Percentiles rank a stretch among this genome's conserved stretches.
Evolutionary conservation across 2,797 vertebrate species (phyloP).

Genomic region (Falco berigora): DNA sequence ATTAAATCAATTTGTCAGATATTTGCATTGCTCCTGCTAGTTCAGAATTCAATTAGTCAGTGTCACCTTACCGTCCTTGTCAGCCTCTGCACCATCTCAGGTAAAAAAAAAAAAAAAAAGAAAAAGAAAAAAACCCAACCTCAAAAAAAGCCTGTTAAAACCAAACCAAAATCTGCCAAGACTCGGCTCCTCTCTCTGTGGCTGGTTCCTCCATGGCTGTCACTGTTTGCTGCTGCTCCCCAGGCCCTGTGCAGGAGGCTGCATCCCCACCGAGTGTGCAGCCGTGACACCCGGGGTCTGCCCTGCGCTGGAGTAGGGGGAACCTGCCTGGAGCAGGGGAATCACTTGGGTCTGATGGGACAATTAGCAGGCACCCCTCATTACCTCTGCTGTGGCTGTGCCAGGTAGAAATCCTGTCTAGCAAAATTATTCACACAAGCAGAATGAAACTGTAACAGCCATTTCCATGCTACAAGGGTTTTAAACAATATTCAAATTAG

Average conservation of each 20-base stretch:
- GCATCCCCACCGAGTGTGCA: fast-evolving
- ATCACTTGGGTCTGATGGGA: neutral
- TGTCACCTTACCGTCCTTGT: slow-evolving; percentile 69
- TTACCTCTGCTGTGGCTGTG: neutral
- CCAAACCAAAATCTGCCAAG: neutral
- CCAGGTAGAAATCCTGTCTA: neutral
- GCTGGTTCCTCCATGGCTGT: neutral
- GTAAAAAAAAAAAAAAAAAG: neutral
- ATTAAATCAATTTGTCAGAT: slow-evolving; percentile 87
- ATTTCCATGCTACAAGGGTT: neutral
- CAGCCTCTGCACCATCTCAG: slow-evolving; percentile 29
- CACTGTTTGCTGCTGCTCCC: fast-evolving
- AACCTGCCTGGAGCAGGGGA: neutral
- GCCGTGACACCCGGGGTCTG: neutral
- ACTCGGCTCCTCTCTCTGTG: neutral
- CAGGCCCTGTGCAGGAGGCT: fast-evolving
- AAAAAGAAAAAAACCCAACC: too few species aligned
- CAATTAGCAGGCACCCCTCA: neutral
- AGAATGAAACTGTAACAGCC: slow-evolving; percentile 6
- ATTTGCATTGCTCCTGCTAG: slow-evolving; percentile 78
- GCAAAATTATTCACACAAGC: neutral
- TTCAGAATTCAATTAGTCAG: slow-evolving; percentile 76
- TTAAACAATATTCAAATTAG: slow-evolving; percentile 58
- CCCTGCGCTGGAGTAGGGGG: fast-evolving
- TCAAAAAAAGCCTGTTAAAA: neutral